Conservation (phyloP, 1,140 invertebrate genomes). For the Halyomorpha halys region DNA sequence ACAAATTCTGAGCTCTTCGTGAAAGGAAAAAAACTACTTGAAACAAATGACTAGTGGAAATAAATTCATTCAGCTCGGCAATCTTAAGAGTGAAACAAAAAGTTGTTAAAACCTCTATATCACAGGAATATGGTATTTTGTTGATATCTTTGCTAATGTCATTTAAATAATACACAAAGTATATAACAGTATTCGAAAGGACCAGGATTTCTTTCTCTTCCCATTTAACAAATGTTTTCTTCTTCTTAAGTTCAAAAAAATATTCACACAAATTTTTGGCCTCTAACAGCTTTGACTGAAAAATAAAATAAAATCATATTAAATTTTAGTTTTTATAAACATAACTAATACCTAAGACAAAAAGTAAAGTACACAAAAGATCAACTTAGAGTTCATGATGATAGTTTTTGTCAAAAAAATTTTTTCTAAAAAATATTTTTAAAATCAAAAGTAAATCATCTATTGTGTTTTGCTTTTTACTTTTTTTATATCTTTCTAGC, state of each 20-base stretch:
- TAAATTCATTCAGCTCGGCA: not conserved
- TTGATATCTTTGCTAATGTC: not conserved
- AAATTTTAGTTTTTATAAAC: too few relatives aligned
- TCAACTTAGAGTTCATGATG: too few relatives aligned
- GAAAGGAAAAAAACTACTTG: not conserved
- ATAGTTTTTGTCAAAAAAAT: too few relatives aligned
- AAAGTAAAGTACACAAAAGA: too few relatives aligned
- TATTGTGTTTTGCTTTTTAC: too few relatives aligned
- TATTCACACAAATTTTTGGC: not conserved
- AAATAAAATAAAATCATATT: not conserved
- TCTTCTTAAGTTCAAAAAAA: constrained; percentile 5
- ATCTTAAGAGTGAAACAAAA: not conserved
- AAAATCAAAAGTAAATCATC: too few relatives aligned
- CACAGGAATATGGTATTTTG: not conserved
- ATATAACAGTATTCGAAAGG: not conserved
- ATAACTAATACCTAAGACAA: too few relatives aligned
- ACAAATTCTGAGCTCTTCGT: not conserved
- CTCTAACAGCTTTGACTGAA: not conserved
- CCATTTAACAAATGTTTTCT: not conserved
- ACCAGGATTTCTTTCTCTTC: not conserved
- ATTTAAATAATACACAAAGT: not conserved
- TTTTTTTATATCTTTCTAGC: too few relatives aligned
- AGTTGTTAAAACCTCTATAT: not conserved
- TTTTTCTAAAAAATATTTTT: too few relatives aligned
- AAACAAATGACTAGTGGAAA: not conserved